Conservation (phyloP, 1,140 invertebrate species). For the Drosophila malerkotliana region DNA sequence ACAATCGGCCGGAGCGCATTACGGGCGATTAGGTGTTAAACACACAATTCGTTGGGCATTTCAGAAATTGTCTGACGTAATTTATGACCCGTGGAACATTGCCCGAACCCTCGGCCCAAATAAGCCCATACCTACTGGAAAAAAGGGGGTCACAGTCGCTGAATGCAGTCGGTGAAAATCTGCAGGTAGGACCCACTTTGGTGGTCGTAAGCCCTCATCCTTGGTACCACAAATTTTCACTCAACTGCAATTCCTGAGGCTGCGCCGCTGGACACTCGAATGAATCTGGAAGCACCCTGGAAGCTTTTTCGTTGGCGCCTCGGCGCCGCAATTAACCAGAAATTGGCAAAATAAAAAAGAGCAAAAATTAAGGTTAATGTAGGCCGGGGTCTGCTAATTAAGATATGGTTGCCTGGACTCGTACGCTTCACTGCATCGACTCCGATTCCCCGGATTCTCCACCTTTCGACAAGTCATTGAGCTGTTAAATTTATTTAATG, state of each 20-base stretch:
- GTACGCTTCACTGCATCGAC: conserved; percentile 48
- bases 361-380: conserved; percentile 70
- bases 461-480: conserved; percentile 81
- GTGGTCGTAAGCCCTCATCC: conserved; percentile 37
- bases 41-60: conserved; percentile 66
- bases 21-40: conserved; percentile 66
- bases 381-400: conserved; percentile 66
- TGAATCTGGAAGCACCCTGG: conserved; percentile 37
- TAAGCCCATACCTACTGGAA: not conserved
- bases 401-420: conserved; percentile 62
- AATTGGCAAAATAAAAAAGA: conserved; percentile 30
- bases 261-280: conserved; percentile 62
- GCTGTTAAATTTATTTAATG: conserved; percentile 82
- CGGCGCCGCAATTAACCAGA: conserved; percentile 68
- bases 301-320: conserved; percentile 34
- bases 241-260: conserved; percentile 68
- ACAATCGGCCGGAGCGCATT: conserved; percentile 61
- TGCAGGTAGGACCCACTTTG: conserved; percentile 56
- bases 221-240: conserved; percentile 31
- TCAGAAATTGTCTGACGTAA: conserved; percentile 38
- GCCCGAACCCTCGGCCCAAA: conserved; percentile 14
- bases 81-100: conserved; percentile 56
- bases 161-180: conserved; percentile 3
- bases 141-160: conserved; percentile 25
- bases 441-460: conserved; percentile 11